A percentile compares a stretch with the other conserved stretches of the same genome.
These are phyloP conservation scores for Agonopterix heracliana DNA, from an alignment of 2,888 invertebrate species.

Conservation along the genomic window DNA sequence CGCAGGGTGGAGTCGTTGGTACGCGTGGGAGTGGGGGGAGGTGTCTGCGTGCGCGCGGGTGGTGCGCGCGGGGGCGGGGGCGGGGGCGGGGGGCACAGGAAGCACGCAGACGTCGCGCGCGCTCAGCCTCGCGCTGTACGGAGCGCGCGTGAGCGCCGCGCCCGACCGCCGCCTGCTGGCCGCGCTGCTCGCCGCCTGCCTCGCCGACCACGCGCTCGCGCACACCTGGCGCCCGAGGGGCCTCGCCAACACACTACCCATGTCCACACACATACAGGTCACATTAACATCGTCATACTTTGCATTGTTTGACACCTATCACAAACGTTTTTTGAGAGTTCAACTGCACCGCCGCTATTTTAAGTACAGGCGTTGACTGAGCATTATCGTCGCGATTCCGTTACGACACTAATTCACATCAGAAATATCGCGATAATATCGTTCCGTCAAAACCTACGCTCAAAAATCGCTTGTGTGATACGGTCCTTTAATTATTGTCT, in stretches of 20 bases:
- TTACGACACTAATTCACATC: too few species aligned
- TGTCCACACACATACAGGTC: constrained; percentile 32
- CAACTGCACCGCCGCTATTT: too few species aligned
- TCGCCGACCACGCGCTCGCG: constrained; percentile 24
- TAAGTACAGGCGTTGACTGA: too few species aligned
- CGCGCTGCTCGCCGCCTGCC: constrained; percentile 25
- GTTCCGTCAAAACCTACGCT: too few species aligned
- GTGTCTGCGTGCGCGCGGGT: constrained; percentile 31
- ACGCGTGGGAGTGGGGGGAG: constrained; percentile 70
- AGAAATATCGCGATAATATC: too few species aligned
- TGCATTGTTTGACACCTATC: too few species aligned
- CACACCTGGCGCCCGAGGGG: constrained; percentile 23
- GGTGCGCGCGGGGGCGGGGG: constrained; percentile 26
- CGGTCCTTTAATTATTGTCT: too few species aligned
- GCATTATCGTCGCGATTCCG: too few species aligned
- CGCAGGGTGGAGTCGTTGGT: constrained; percentile 64
- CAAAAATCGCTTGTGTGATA: too few species aligned
- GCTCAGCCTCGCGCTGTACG: constrained; percentile 45
- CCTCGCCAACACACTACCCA: constrained; percentile 28
- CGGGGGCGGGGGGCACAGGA: constrained; percentile 25
- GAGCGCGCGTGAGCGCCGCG: constrained; percentile 38
- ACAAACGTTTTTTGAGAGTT: too few species aligned
- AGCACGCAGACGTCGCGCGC: constrained; percentile 25
- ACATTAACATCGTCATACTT: too few species aligned
- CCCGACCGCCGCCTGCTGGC: constrained; percentile 39